Evolutionary conservation across 2,888 invertebrate genomes (phyloP), one percentile per base, ranked within the genome.

Genomic region (Lasioglossum villosulum): DNA sequence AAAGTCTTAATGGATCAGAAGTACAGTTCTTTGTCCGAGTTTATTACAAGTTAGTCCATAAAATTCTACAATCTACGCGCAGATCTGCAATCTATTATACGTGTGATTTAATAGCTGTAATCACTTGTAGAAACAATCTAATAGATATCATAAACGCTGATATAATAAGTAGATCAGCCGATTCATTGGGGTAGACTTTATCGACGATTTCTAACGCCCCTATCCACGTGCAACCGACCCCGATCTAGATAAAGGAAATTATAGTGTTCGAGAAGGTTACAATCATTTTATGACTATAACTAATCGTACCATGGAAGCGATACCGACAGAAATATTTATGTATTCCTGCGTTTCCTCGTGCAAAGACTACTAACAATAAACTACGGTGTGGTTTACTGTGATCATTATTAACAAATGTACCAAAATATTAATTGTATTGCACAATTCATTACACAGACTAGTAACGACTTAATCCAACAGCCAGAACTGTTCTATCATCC

Each of bases 171-270:
- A 66, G 66, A 66, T 66, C 30, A 34, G 34, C 34, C 66, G 66
- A 66, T 66, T 66, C 66, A 66, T 45, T 52, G 16, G 23, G n/a
- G 48, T 42, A 27, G 74, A 77, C 77, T 63, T 59, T 59, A 56
- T 75, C 71, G 70, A 71, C 70, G 48, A 59, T 52, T 78, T 83
- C 52, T 83, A 71, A 52, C 84, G 75, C 76, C 70, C 66, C 76
- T 19, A 73, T 74, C 73, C 68, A 70, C 84, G 23, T 23, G 78
- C 30, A 78, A 78, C 83, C 71, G 52, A 30, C 39, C 34, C 30
- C 68, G 78, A 84, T 84, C 84, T 83, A 75, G 83, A 84, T 84
- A 83, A 84, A 71, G 83, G 30, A 83, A 83, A 84, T 84, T 84
- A 84, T 30, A 78, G 77, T 37, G 83, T 75, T 77, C 30, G 83